Conservation (phyloP, 2,113 vertebrate species). For the Heptranchias perlo region DNA sequence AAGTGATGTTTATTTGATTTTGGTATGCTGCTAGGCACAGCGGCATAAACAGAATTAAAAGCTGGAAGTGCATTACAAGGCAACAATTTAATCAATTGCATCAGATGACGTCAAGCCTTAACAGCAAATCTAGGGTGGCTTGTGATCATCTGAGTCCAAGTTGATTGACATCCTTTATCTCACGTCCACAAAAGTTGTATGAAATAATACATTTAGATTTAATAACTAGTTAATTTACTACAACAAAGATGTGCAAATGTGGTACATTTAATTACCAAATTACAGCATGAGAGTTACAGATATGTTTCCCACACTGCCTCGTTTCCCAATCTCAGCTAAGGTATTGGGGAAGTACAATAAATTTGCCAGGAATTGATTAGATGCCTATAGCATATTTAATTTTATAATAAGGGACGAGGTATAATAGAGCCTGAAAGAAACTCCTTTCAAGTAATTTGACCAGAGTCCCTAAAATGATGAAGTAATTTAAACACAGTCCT, state of each 20-base stretch:
- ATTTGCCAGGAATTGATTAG: neutral
- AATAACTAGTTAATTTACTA: neutral
- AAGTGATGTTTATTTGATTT: conserved; percentile 14
- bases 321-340: neutral
- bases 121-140: neutral
- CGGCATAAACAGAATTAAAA: neutral
- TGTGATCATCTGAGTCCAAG: neutral
- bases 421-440: neutral
- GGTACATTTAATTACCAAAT: neutral
- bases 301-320: neutral
- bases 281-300: neutral
- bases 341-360: neutral
- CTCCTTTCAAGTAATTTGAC: neutral
- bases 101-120: conserved; percentile 18
- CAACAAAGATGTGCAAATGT: neutral
- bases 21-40: neutral
- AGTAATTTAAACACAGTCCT: neutral
- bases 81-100: conserved; percentile 1
- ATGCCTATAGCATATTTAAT: neutral
- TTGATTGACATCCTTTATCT: too few relatives aligned
- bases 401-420: neutral
- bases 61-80: conserved; percentile 3
- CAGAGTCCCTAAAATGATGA: neutral
- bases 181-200: neutral
- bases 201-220: neutral